Conservation (phyloP, 2,797 vertebrate genomes). For the Vespertilio murinus region DNA sequence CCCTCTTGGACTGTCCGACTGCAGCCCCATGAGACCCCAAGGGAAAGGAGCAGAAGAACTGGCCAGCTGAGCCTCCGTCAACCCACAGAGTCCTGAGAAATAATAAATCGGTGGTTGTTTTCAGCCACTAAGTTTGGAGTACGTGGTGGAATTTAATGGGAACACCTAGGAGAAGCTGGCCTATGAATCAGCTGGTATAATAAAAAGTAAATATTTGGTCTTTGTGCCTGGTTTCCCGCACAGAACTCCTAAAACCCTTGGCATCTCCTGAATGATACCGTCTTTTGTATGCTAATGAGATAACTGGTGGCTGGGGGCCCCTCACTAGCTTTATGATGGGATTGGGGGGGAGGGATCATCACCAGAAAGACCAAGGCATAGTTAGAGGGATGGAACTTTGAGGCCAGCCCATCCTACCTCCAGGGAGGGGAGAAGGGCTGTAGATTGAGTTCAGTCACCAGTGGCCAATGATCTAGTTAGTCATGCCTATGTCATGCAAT, state of each 20-base stretch:
- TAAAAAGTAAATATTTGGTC: not conserved
- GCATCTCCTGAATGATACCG: not conserved
- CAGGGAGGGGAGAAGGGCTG: not conserved
- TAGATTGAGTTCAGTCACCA: not conserved
- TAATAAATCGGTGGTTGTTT: not conserved
- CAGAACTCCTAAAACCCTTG: not conserved
- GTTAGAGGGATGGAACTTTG: not conserved
- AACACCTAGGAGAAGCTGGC: not conserved
- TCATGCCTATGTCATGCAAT: not conserved
- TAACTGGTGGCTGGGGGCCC: not conserved
- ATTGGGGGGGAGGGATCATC: not conserved
- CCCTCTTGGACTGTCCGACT: not conserved
- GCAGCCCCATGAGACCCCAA: not conserved
- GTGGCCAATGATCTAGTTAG: not conserved
- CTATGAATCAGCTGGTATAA: not conserved
- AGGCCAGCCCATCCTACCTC: not conserved
- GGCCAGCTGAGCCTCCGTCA: not conserved
- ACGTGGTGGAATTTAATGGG: not conserved
- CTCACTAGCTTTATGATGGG: not conserved
- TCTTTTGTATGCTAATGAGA: not conserved
- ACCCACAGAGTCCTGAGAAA: not conserved
- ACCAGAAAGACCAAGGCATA: not conserved
- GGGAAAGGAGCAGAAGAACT: not conserved
- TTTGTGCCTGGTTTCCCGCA: not conserved
- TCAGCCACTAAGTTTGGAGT: not conserved